Conservation (phyloP, 35 echinoderm and acorn worm species). For the Chiridota heheva region DNA sequence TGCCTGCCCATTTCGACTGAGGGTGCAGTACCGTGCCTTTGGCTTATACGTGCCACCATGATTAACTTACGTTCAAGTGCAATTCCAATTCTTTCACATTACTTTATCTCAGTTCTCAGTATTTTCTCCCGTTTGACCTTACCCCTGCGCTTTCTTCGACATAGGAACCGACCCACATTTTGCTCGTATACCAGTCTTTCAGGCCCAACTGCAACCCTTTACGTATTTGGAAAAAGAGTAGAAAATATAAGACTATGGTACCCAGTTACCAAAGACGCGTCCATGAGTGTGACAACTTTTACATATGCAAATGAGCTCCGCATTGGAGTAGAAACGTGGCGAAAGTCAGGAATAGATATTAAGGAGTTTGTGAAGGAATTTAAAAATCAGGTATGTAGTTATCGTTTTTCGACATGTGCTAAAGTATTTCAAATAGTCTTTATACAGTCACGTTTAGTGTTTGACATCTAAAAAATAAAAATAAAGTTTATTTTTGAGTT, state of each 20-base stretch:
- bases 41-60: slow-evolving; percentile 2
- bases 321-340: slow-evolving; percentile 16
- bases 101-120: not conserved
- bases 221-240: slow-evolving; percentile 22
- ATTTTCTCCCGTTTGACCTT: slow-evolving; percentile 14
- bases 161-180: not conserved
- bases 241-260: slow-evolving; percentile 34
- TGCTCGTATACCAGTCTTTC: slow-evolving; percentile 45
- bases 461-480: too few species aligned
- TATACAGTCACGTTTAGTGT: too few species aligned
- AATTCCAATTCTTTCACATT: slow-evolving; percentile 3
- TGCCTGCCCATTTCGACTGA: slow-evolving; percentile 11
- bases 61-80: not conserved
- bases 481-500: too few species aligned
- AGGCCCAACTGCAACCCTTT: slow-evolving; percentile 14
- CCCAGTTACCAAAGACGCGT: slow-evolving; percentile 20
- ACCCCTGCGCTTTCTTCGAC: slow-evolving; percentile 11
- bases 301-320: slow-evolving; percentile 45
- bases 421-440: too few species aligned
- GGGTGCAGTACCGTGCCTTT: slow-evolving; percentile 34
- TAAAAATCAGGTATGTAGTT: slow-evolving; percentile 23
- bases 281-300: not conserved
- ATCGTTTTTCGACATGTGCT: too few species aligned
- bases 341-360: slow-evolving; percentile 19
- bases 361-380: slow-evolving; percentile 10